These are phyloP conservation scores for Bradypus variegatus DNA, from an alignment of 2,797 vertebrate species.

Conservation along the genomic window DNA sequence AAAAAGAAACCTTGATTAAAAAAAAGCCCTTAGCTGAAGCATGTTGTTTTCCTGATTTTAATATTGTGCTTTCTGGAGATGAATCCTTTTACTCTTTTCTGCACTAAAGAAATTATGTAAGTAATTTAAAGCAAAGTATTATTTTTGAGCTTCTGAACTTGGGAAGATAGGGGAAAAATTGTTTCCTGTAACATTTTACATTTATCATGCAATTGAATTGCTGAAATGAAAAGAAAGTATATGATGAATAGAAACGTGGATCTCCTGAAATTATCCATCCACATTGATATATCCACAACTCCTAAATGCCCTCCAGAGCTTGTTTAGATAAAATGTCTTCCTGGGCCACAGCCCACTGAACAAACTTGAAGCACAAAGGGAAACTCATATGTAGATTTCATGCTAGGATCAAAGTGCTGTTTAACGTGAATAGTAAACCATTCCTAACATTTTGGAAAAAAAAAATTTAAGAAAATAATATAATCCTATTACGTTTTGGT, in stretches of 20 bases:
- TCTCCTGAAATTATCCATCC: conserved; percentile 3
- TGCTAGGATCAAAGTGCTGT: neutral
- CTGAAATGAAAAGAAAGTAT: neutral
- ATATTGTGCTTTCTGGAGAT: conserved; percentile 52
- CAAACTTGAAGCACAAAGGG: neutral
- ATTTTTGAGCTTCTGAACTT: conserved; percentile 19
- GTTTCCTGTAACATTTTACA: conserved; percentile 17
- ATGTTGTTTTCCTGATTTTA: conserved; percentile 42
- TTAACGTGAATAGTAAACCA: conserved; percentile 14
- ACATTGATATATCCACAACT: neutral
- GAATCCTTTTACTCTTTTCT: conserved; percentile 20
- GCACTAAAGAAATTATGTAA: conserved; percentile 17
- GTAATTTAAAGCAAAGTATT: conserved; percentile 16
- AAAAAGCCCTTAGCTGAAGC: neutral
- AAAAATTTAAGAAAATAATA: neutral
- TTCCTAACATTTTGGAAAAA: neutral
- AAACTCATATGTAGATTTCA: neutral
- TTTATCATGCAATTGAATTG: neutral
- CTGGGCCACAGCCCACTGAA: neutral
- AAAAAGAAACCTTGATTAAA: conserved; percentile 26
- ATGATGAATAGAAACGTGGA: neutral
- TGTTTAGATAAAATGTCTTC: conserved; percentile 47
- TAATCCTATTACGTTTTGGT: neutral
- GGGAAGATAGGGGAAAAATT: neutral
- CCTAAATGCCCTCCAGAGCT: neutral